These are phyloP conservation scores for Emberiza fucata DNA, from an alignment of 2,113 vertebrate genomes.

Conservation along the genomic window DNA sequence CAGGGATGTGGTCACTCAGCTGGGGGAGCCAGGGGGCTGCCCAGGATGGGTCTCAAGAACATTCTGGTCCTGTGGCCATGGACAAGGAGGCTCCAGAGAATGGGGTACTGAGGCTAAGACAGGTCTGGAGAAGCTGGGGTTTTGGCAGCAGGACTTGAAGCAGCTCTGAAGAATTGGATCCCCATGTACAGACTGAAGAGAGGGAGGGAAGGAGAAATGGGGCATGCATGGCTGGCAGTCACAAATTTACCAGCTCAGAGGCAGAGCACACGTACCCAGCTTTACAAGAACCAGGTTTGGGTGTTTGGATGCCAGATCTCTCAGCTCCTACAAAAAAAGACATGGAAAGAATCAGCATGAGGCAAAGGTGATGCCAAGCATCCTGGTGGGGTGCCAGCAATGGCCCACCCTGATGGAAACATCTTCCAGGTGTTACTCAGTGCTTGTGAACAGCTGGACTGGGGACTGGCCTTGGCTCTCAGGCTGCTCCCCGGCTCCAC, in stretches of 20 bases:
- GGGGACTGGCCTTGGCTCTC: background rate
- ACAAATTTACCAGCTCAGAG: background rate
- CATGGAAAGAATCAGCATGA: accelerated
- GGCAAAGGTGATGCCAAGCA: background rate
- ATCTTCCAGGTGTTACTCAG: background rate
- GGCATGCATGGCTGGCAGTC: background rate
- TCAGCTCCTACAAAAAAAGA: constrained; percentile 53
- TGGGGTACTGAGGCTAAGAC: background rate
- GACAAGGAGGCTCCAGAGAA: background rate
- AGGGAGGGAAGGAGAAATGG: background rate
- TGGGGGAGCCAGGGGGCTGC: background rate
- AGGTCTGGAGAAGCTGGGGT: background rate
- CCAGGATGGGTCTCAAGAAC: background rate
- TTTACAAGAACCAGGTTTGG: constrained; percentile 39
- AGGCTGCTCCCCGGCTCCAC: background rate
- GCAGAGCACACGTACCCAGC: background rate
- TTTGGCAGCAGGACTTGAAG: background rate
- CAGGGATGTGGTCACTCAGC: background rate
- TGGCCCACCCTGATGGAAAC: background rate
- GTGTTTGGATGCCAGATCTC: constrained; percentile 49
- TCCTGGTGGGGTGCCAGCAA: background rate
- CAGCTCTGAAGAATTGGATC: background rate
- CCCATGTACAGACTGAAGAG: background rate
- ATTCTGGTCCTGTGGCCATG: background rate
- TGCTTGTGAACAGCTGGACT: background rate